phyloP scores from a whole-genome alignment of 2,888 invertebrate genomes.

The Macaria notata region DNA sequence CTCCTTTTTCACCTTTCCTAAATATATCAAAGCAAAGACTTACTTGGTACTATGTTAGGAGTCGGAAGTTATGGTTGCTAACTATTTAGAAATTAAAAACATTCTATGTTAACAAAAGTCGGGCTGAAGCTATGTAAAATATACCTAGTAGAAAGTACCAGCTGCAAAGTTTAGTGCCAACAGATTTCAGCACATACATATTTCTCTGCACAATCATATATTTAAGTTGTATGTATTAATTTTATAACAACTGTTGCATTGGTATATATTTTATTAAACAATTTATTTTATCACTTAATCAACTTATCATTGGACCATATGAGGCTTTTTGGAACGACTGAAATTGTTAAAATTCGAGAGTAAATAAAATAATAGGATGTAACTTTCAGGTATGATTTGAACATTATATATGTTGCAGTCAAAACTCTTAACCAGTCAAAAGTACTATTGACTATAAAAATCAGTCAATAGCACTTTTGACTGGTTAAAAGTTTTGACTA shows the following conservation, averaged over 20 bases:
- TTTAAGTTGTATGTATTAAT: constrained; percentile 66
- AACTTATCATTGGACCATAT: constrained; percentile 35
- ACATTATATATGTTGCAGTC: too few relatives aligned
- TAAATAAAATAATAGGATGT: neutral
- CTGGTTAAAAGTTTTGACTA: too few relatives aligned
- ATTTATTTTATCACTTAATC: constrained; percentile 46
- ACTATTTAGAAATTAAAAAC: constrained; percentile 35
- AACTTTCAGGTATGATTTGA: too few relatives aligned
- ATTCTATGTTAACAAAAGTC: constrained; percentile 1
- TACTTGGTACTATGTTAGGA: constrained; percentile 49
- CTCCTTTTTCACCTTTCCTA: too few relatives aligned
- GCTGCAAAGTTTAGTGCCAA: constrained; percentile 49
- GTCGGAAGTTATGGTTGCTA: constrained; percentile 57
- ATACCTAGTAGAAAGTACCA: too few relatives aligned
- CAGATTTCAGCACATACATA: constrained; percentile 58
- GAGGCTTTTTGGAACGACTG: constrained; percentile 55
- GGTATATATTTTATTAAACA: constrained; percentile 68
- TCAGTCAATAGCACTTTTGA: too few relatives aligned
- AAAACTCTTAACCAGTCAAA: too few relatives aligned
- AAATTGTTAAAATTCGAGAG: constrained; percentile 34
- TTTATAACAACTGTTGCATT: constrained; percentile 76
- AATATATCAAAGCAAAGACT: constrained; percentile 57
- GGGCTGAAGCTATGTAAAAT: too few relatives aligned
- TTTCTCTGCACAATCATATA: constrained; percentile 62
- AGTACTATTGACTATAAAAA: too few relatives aligned